A percentile compares a stretch with the other conserved stretches of the same genome.
Evolutionary conservation across 2,113 vertebrate genomes (phyloP).

Genomic region (Lycaon pictus): DNA sequence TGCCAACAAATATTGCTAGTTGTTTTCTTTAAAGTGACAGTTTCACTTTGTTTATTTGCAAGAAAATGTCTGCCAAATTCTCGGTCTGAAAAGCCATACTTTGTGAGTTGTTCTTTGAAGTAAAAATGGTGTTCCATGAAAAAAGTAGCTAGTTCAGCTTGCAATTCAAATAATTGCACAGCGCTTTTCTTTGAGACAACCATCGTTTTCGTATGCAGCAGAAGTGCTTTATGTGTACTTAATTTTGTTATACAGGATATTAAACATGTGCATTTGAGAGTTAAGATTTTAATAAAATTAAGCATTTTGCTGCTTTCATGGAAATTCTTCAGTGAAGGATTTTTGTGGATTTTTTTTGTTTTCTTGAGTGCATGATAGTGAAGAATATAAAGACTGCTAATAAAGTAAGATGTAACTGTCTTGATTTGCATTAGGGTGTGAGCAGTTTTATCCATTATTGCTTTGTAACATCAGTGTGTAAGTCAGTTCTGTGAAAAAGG

Average conservation of each 20-base stretch:
- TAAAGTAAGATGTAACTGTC: background rate
- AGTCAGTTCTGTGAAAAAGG: background rate
- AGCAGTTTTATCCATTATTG: background rate
- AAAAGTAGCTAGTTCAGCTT: background rate
- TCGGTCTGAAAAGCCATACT: background rate
- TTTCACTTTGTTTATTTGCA: slow-evolving; percentile 43
- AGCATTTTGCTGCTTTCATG: background rate
- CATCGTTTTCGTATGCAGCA: background rate
- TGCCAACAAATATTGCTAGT: background rate
- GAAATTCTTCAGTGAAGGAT: background rate
- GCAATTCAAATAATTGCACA: background rate
- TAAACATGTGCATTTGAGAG: background rate
- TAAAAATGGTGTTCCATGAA: slow-evolving; percentile 3
- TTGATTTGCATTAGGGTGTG: background rate
- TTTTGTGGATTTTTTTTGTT: background rate
- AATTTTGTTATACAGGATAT: background rate
- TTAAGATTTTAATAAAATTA: slow-evolving; percentile 28
- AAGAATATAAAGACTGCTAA: background rate
- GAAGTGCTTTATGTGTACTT: background rate
- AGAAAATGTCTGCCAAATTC: slow-evolving; percentile 11
- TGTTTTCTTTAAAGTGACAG: slow-evolving; percentile 30
- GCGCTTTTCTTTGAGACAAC: background rate
- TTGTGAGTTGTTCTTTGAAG: slow-evolving; percentile 26
- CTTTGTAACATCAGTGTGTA: background rate
- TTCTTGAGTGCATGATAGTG: background rate